These are phyloP conservation scores for Pyrrhia umbra DNA, from an alignment of 2,888 invertebrate genomes.

Conservation along the genomic window DNA sequence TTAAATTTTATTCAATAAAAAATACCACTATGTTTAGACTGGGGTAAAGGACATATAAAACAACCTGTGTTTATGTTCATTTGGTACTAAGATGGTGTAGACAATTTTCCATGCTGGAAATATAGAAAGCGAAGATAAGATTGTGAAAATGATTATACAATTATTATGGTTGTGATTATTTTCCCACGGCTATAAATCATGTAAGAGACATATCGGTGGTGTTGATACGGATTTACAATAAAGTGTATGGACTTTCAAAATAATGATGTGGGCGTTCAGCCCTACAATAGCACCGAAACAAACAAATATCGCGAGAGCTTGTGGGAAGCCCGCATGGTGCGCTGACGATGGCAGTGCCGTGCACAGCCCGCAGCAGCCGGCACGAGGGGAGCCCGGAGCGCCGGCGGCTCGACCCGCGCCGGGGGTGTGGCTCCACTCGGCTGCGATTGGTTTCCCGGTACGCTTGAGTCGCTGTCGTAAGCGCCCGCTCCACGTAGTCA, in stretches of 20 bases:
- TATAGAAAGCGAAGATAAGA: not conserved
- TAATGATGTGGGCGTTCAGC: slow-evolving; percentile 89
- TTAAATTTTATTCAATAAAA: not conserved
- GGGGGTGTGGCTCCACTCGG: slow-evolving; percentile 71
- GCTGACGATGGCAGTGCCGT: slow-evolving; percentile 55
- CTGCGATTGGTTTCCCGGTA: slow-evolving; percentile 74
- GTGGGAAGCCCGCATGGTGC: slow-evolving; percentile 89
- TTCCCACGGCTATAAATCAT: slow-evolving; percentile 90
- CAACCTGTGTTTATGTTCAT: not conserved
- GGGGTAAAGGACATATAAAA: not conserved
- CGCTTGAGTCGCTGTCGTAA: slow-evolving; percentile 71
- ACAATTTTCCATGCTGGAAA: not conserved
- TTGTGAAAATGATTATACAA: slow-evolving; percentile 1
- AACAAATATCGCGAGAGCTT: slow-evolving; percentile 82
- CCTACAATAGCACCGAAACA: slow-evolving; percentile 81
- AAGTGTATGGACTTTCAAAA: slow-evolving; percentile 84
- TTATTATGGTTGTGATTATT: slow-evolving; percentile 25
- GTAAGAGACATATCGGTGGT: slow-evolving; percentile 82
- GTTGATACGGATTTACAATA: slow-evolving; percentile 88
- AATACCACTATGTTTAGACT: not conserved
- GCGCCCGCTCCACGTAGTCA: slow-evolving; percentile 72
- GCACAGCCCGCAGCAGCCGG: slow-evolving; percentile 63
- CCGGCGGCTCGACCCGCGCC: slow-evolving; percentile 51
- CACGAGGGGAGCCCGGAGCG: slow-evolving; percentile 58
- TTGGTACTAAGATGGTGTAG: not conserved